Percentiles rank a stretch among this genome's conserved stretches.
These are phyloP conservation scores for Himalopsyche phryganea DNA, from an alignment of 1,140 invertebrate species.

Conservation along the genomic window DNA sequence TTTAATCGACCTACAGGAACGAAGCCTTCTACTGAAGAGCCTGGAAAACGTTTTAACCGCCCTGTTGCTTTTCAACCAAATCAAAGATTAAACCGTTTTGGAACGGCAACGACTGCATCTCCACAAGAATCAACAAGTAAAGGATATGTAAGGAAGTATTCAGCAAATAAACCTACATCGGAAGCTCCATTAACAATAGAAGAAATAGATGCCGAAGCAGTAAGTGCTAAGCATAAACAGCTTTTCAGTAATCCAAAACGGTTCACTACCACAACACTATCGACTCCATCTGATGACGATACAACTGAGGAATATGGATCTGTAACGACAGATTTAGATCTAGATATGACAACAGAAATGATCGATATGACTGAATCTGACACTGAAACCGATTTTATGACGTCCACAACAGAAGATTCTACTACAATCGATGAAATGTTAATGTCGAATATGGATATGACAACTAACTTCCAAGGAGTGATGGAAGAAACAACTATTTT, in stretches of 20 bases:
- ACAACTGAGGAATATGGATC: conserved; percentile 13
- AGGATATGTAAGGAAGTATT: conserved; percentile 41
- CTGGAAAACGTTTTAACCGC: conserved; percentile 19
- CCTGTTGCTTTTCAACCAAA: conserved; percentile 27
- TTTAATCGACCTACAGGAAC: conserved; percentile 10
- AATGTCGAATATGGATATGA: conserved; percentile 16
- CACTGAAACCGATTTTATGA: conserved; percentile 18
- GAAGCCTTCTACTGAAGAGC: conserved; percentile 10
- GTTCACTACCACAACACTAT: conserved; percentile 19
- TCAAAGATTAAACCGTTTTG: conserved; percentile 16
- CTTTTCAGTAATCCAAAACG: conserved; percentile 40
- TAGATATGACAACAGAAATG: conserved; percentile 24
- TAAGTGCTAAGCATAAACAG: conserved; percentile 52
- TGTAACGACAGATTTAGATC: conserved; percentile 14
- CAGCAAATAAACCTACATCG: conserved; percentile 32
- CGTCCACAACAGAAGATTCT: conserved; percentile 18
- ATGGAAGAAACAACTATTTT: conserved; percentile 13
- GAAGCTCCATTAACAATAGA: conserved; percentile 24
- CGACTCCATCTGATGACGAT: conserved; percentile 9
- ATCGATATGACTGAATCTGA: conserved; percentile 6
- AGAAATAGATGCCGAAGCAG: conserved; percentile 45
- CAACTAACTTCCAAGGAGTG: conserved; percentile 1
- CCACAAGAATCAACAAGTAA: conserved; percentile 39
- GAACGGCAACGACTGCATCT: conserved; percentile 29
- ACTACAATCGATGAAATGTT: conserved; percentile 8